A percentile compares a stretch with the other conserved stretches of the same genome.
Conservation (phyloP, 2,888 invertebrate species). For the Petrophora chlorosata region DNA sequence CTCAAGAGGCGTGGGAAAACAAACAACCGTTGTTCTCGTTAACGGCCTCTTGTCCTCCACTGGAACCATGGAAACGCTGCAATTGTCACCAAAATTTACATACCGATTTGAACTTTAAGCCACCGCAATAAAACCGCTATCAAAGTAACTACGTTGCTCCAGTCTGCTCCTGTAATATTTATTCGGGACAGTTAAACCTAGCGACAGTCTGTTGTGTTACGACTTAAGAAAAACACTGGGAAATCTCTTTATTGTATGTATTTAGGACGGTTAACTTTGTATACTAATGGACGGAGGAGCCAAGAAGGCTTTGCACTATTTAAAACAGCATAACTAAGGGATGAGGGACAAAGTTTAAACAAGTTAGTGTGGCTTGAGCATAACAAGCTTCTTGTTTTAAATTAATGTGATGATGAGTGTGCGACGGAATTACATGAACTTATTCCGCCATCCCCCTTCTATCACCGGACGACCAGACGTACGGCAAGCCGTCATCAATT, state of each 20-base stretch:
- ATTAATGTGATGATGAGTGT: no score
- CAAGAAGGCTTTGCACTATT: conserved; percentile 9
- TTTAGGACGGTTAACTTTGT: conserved; percentile 41
- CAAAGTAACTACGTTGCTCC: conserved; percentile 11
- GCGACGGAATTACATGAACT: no score
- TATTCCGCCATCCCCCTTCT: no score
- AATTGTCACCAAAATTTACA: conserved; percentile 46
- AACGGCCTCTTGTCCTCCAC: conserved; percentile 61
- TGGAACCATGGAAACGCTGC: conserved; percentile 48
- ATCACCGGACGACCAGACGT: no score
- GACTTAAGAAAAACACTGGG: conserved; percentile 46
- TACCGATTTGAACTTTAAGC: conserved; percentile 40
- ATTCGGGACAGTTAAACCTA: conserved; percentile 49
- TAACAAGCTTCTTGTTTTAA: no score
- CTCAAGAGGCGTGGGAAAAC: conserved; percentile 72
- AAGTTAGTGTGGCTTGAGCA: no score
- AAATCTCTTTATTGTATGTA: conserved; percentile 45
- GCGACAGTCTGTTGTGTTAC: conserved; percentile 41
- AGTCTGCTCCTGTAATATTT: conserved; percentile 43
- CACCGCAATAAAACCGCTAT: conserved; percentile 28
- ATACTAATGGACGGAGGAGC: conserved; percentile 10
- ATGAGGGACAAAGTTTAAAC: no score
- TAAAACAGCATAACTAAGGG: background rate
- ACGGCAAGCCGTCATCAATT: no score
- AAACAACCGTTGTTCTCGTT: conserved; percentile 69